Evolutionary conservation across 2,113 vertebrate genomes (phyloP).

Genomic region (Lasiurus borealis): DNA sequence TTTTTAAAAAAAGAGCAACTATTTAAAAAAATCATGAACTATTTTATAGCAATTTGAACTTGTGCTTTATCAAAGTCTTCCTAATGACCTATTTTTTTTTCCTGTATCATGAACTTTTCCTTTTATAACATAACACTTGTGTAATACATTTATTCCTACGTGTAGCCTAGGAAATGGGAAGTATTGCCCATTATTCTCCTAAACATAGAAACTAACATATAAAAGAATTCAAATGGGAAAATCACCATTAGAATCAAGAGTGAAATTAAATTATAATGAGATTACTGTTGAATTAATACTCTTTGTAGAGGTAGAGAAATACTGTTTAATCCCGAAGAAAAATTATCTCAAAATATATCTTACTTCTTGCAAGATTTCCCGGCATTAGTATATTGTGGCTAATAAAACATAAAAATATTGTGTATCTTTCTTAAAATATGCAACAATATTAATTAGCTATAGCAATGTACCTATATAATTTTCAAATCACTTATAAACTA

Average conservation of each 20-base stretch:
- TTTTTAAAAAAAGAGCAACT: too few relatives aligned
- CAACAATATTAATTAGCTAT: constrained; percentile 58
- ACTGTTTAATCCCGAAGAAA: constrained; percentile 61
- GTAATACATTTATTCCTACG: not conserved
- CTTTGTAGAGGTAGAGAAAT: constrained; percentile 52
- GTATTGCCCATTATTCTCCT: not conserved
- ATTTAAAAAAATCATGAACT: too few relatives aligned
- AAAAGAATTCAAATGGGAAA: constrained; percentile 51
- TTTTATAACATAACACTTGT: not conserved
- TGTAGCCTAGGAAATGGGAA: not conserved
- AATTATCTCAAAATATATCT: constrained; percentile 29
- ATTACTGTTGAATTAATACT: constrained; percentile 47
- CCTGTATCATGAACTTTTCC: not conserved
- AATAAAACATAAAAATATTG: constrained; percentile 66
- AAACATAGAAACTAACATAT: constrained; percentile 33
- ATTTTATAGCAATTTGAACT: not conserved
- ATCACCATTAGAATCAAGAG: constrained; percentile 14
- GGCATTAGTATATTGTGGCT: constrained; percentile 36
- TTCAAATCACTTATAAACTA: not conserved
- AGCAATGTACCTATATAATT: constrained; percentile 46
- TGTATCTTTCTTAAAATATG: constrained; percentile 60
- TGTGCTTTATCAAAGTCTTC: not conserved
- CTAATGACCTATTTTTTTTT: not conserved
- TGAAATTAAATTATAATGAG: constrained; percentile 47
- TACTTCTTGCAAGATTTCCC: constrained; percentile 18